A percentile compares a stretch with the other conserved stretches of the same genome.
These are phyloP conservation scores for Apodemia zela DNA, from an alignment of 2,888 invertebrate species.

Conservation along the genomic window DNA sequence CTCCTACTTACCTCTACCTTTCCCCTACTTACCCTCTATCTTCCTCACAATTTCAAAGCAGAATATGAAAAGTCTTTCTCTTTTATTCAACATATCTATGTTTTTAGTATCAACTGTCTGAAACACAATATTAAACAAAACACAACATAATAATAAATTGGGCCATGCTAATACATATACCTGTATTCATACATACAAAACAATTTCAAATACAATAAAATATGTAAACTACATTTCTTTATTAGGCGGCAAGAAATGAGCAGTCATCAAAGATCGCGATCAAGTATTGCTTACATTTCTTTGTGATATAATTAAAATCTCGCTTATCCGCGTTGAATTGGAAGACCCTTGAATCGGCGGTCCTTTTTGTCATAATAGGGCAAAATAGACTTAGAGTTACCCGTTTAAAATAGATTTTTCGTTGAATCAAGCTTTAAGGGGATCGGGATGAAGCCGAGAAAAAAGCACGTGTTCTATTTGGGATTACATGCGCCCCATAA, in stretches of 20 bases:
- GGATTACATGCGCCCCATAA: slow-evolving; percentile 74
- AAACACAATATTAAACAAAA: too few species aligned
- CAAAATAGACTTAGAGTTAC: slow-evolving; percentile 38
- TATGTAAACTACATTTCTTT: too few species aligned
- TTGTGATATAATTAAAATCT: slow-evolving; percentile 71
- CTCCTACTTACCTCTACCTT: too few species aligned
- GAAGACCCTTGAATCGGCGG: slow-evolving; percentile 61
- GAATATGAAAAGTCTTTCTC: too few species aligned
- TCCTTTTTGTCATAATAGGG: slow-evolving; percentile 40
- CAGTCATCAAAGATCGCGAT: slow-evolving; percentile 27
- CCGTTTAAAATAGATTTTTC: slow-evolving; percentile 39
- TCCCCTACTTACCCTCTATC: too few species aligned
- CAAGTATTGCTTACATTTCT: slow-evolving; percentile 47
- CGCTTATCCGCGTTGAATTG: slow-evolving; percentile 68
- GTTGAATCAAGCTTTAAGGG: slow-evolving; percentile 31
- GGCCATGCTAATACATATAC: too few species aligned
- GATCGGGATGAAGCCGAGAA: slow-evolving; percentile 60
- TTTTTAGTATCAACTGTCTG: too few species aligned
- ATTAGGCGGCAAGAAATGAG: background rate
- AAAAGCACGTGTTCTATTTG: slow-evolving; percentile 79
- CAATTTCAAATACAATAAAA: too few species aligned
- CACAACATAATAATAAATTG: too few species aligned
- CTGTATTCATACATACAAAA: too few species aligned
- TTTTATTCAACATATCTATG: too few species aligned
- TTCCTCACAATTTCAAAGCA: too few species aligned